A percentile compares a stretch with the other conserved stretches of the same genome.
Evolutionary conservation across 1,140 invertebrate species (phyloP).

Genomic region (Palaemon carinicauda): DNA sequence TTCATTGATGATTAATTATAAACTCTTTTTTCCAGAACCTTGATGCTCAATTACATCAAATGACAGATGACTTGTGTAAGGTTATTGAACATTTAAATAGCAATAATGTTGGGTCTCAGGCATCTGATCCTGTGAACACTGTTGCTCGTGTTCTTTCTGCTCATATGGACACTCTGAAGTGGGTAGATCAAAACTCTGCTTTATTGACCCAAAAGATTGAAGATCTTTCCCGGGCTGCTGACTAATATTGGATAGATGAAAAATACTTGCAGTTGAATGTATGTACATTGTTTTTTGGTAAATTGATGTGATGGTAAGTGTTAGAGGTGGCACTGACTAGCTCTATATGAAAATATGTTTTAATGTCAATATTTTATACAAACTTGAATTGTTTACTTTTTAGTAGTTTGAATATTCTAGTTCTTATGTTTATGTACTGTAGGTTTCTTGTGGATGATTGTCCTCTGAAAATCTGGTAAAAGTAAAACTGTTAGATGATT

Average conservation of each 20-base stretch:
- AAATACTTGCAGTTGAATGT: slow-evolving; percentile 64
- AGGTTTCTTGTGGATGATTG: no score
- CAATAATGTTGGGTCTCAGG: slow-evolving; percentile 82
- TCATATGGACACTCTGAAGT: slow-evolving; percentile 95
- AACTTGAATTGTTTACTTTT: no score
- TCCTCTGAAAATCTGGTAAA: no score
- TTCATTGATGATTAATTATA: no score
- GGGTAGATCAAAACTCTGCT: slow-evolving; percentile 83
- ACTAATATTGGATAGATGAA: slow-evolving; percentile 78
- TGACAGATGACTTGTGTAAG: slow-evolving; percentile 94
- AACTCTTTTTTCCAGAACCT: slow-evolving; percentile 77
- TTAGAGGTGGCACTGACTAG: no score
- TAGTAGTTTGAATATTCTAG: no score
- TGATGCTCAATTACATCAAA: slow-evolving; percentile 90
- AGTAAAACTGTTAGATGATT: no score
- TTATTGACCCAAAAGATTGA: slow-evolving; percentile 81
- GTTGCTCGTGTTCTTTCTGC: slow-evolving; percentile 87
- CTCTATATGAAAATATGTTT: no score
- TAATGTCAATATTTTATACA: no score
- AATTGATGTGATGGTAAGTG: no score
- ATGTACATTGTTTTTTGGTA: no score
- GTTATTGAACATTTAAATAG: slow-evolving; percentile 94
- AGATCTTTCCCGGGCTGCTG: slow-evolving; percentile 82
- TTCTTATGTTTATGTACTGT: no score
- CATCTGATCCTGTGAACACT: slow-evolving; percentile 80